phyloP scores from a whole-genome alignment of 1,140 invertebrate genomes.

The Saccostrea echinata region DNA sequence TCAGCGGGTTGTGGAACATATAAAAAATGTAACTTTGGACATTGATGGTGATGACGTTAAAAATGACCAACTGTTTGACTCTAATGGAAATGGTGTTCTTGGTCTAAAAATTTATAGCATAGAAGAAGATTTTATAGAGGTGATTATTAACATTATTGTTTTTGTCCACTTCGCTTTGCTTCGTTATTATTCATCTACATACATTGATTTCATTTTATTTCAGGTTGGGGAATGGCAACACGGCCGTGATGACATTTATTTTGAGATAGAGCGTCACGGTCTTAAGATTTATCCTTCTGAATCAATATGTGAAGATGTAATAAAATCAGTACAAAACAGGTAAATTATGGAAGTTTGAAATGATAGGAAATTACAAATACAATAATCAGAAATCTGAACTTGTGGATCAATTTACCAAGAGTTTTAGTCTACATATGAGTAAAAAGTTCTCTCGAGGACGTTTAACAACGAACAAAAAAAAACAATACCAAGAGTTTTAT shows the following conservation, averaged over 20 bases:
- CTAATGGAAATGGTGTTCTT: conserved; percentile 39
- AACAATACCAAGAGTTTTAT: no score
- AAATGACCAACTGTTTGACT: conserved; percentile 19
- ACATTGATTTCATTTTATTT: not conserved
- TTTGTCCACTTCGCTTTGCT: not conserved
- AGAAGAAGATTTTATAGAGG: not conserved
- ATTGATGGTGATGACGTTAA: not conserved
- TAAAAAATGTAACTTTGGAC: conserved; percentile 31
- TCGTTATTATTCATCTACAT: not conserved
- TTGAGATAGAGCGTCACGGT: not conserved
- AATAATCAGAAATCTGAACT: no score
- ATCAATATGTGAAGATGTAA: not conserved
- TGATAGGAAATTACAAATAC: no score
- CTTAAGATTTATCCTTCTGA: not conserved
- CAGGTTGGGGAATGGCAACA: not conserved
- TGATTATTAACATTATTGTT: not conserved
- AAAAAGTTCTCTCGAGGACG: no score
- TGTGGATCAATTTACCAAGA: no score
- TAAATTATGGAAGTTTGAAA: not conserved
- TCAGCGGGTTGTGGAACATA: not conserved
- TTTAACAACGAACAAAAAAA: no score
- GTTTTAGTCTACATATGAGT: no score
- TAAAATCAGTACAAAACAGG: not conserved
- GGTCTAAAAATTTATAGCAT: conserved; percentile 38
- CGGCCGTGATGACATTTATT: not conserved